phyloP scores from a whole-genome alignment of 2,888 invertebrate species.

The Cordilura impudica region DNA sequence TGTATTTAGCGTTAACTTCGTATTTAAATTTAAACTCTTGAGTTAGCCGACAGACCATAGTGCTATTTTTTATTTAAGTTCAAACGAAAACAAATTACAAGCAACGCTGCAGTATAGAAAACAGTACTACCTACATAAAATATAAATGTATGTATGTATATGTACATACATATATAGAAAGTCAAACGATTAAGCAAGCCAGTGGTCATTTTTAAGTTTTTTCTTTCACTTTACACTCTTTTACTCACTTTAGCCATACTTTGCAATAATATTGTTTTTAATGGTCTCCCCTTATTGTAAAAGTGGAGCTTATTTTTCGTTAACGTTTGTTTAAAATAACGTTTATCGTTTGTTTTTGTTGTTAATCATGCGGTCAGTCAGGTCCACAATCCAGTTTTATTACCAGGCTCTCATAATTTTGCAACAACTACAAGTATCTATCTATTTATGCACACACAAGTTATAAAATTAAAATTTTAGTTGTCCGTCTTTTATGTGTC shows the following conservation, averaged over 20 bases:
- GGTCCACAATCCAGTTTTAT: conserved; percentile 77
- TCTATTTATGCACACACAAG: background rate
- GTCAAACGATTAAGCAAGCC: no score
- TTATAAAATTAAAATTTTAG: conserved; percentile 9
- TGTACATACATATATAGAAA: no score
- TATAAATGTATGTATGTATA: no score
- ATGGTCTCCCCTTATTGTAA: background rate
- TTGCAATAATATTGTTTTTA: background rate
- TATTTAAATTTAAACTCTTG: no score
- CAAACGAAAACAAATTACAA: no score
- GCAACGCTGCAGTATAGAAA: background rate
- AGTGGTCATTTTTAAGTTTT: background rate
- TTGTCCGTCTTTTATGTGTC: conserved; percentile 8
- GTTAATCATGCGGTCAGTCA: conserved; percentile 75
- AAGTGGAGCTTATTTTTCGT: background rate
- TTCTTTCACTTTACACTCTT: background rate
- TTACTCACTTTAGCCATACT: background rate
- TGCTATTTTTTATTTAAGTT: background rate
- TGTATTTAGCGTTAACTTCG: no score
- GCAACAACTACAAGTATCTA: conserved; percentile 1
- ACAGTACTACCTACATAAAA: no score
- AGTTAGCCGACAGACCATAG: no score
- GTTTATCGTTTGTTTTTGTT: conserved; percentile 1
- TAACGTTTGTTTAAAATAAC: conserved; percentile 8
- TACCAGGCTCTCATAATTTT: conserved; percentile 74